These are phyloP conservation scores for Montipora capricornis DNA, from an alignment of 64 coral and sea anemone genomes.

Conservation along the genomic window DNA sequence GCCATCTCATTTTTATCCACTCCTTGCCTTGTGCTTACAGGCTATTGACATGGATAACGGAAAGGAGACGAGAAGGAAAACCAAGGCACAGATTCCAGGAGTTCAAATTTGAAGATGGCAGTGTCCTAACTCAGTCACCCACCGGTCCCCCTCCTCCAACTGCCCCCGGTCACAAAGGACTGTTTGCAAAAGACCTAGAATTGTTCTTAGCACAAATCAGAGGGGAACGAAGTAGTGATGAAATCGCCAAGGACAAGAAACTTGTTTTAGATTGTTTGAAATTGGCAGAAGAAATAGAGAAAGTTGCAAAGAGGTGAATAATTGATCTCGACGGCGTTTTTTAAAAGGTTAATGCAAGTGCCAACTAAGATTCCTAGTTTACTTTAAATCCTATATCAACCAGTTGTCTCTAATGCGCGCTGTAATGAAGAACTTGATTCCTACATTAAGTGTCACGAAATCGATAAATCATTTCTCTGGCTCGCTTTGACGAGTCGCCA, in stretches of 20 bases:
- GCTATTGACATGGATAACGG: slow-evolving; percentile 68
- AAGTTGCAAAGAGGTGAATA: slow-evolving; percentile 11
- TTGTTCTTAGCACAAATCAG: slow-evolving; percentile 74
- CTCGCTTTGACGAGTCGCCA: too few relatives aligned
- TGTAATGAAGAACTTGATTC: too few relatives aligned
- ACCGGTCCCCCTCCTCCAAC: neutral
- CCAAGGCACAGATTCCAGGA: slow-evolving; percentile 23
- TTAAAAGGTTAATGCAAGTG: too few relatives aligned
- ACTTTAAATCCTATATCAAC: too few relatives aligned
- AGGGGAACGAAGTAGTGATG: slow-evolving; percentile 61
- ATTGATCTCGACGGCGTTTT: neutral
- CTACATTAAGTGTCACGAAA: too few relatives aligned
- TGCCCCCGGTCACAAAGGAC: slow-evolving; percentile 69
- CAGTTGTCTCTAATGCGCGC: too few relatives aligned
- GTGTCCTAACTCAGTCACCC: slow-evolving; percentile 26
- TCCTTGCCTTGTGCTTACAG: slow-evolving; percentile 13
- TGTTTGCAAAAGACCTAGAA: slow-evolving; percentile 81
- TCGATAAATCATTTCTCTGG: too few relatives aligned
- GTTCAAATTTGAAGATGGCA: slow-evolving; percentile 83
- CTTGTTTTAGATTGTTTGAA: slow-evolving; percentile 71
- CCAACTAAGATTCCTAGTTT: too few relatives aligned
- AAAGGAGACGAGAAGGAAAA: slow-evolving; percentile 25
- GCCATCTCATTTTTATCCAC: neutral
- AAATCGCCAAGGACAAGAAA: slow-evolving; percentile 71
- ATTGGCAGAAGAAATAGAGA: slow-evolving; percentile 79